These are phyloP conservation scores for Microctonus aethiopoides DNA, from an alignment of 2,888 invertebrate genomes.

Conservation along the genomic window DNA sequence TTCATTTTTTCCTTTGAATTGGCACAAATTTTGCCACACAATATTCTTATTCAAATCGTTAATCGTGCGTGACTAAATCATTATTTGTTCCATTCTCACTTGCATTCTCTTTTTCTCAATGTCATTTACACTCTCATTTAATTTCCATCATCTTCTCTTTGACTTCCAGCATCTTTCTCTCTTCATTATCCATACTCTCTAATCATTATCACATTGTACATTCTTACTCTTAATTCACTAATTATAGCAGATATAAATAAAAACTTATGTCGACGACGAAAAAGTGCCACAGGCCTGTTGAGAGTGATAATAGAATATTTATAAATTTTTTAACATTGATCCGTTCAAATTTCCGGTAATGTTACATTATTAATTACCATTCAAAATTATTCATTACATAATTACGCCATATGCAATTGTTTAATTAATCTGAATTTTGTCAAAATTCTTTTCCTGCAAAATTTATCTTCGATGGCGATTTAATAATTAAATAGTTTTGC, in stretches of 20 bases:
- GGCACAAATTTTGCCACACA: background rate
- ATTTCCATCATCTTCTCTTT: background rate
- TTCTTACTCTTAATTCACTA: background rate
- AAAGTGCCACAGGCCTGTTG: background rate
- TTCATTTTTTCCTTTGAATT: background rate
- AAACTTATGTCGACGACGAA: background rate
- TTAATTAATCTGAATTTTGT: background rate
- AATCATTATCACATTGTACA: background rate
- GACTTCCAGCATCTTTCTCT: background rate
- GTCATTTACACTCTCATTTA: background rate
- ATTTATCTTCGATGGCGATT: too few species aligned
- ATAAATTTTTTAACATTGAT: background rate
- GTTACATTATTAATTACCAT: background rate
- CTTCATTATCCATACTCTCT: slow-evolving; percentile 24
- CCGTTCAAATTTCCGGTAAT: background rate
- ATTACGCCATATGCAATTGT: too few species aligned
- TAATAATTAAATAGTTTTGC: too few species aligned
- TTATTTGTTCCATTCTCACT: background rate
- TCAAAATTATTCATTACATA: background rate
- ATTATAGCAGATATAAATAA: background rate
- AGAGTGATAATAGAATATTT: background rate
- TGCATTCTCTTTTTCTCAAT: too few species aligned
- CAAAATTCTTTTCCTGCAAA: background rate
- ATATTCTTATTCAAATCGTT: background rate
- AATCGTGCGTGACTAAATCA: too few species aligned